Evolutionary conservation across 2,888 invertebrate genomes (phyloP), one percentile per base, ranked within the genome.

Genomic region (Tolmerus cingulatus): DNA sequence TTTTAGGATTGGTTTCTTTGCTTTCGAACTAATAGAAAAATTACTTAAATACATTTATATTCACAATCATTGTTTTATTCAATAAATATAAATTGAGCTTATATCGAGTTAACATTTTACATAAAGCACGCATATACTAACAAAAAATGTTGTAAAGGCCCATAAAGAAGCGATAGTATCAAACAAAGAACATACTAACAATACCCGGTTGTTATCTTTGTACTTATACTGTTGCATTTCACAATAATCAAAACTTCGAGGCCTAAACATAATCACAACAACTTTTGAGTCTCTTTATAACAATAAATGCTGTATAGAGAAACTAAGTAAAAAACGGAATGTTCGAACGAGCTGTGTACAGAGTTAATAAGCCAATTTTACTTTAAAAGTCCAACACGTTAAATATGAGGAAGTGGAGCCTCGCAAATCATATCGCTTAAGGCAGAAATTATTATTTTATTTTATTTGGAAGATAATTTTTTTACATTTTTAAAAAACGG

Each of bases 51-150:
- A n/a, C 51, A 51, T 51, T 51, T 51, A n/a, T 51, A n/a, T 66
- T 66, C 19, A 27, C 66, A 66, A 23, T 66, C 66, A 66, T 27
- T 51, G 14, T 30, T 43, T 78, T 40, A 30, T 79, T 51, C 16
- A 46, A 79, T 79, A 79, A 79, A 79, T 79, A 19, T 51, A 79
- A 79, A 51, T 51, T 79, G 51, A 79, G 79, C 79, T 46, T 51
- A 27, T 51, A 79, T 79, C 79, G 79, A 79, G 23, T 23, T 66
- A 66, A 66, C 66, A 66, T 66, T 66, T 66, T 66, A 66, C 66
- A 76, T 19, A 82, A 82, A 66, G 57, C 57, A 82, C 82, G 34
- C 23, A 66, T 66, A 66, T 66, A 66, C 66, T 66, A 66, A 66
- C 66, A 66, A 66, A 66, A 66, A 9, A 12, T 66, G 9, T 66